These are phyloP conservation scores for Prionailurus viverrinus DNA, from an alignment of 2,113 vertebrate genomes.

Conservation along the genomic window DNA sequence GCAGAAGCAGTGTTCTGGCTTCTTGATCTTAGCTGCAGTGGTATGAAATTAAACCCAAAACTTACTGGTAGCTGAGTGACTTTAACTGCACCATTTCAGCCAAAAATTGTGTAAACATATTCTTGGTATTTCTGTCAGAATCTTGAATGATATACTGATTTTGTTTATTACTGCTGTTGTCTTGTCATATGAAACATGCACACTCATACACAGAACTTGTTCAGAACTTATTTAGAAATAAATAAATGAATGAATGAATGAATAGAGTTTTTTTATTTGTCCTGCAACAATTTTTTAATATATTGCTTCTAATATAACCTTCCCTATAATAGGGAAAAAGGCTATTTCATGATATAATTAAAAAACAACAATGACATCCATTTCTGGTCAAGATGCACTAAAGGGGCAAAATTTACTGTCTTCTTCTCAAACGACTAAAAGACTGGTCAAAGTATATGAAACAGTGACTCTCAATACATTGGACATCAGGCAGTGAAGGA, in stretches of 20 bases:
- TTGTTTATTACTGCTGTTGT: background rate
- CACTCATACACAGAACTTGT: background rate
- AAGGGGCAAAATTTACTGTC: background rate
- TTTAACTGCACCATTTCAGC: background rate
- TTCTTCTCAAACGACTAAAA: background rate
- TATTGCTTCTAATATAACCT: background rate
- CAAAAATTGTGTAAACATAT: background rate
- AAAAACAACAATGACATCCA: background rate
- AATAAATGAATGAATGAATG: no score
- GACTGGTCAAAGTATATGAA: background rate
- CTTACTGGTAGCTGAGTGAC: background rate
- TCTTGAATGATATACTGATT: background rate
- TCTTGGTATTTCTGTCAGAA: background rate
- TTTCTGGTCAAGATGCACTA: background rate
- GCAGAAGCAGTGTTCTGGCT: background rate
- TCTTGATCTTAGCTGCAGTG: background rate
- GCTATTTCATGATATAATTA: background rate
- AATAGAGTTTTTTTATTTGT: background rate
- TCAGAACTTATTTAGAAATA: background rate
- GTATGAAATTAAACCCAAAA: background rate
- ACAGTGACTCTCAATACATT: background rate
- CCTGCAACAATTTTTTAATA: background rate
- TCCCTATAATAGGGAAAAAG: background rate
- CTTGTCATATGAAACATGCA: background rate
- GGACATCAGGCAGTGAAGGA: background rate